Percentiles rank a stretch among this genome's conserved stretches.
phyloP scores from a whole-genome alignment of 2,113 vertebrate species.

The Kryptolebias marmoratus region DNA sequence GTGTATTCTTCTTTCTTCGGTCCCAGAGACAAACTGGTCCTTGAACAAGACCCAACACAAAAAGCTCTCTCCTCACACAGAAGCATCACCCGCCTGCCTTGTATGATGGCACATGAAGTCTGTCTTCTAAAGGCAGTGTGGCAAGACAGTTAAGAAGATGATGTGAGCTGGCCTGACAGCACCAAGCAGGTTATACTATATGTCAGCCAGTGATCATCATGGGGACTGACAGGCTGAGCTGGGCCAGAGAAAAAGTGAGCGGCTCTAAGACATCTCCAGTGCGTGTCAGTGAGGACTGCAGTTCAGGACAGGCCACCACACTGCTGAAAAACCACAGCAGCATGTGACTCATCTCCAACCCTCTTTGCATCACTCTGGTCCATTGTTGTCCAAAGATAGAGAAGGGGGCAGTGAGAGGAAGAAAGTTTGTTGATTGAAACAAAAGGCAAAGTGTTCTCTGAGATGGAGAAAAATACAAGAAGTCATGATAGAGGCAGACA shows the following conservation, averaged over 20 bases:
- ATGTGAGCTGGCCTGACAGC: constrained; percentile 74
- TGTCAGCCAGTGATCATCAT: constrained; percentile 76
- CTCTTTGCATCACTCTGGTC: constrained; percentile 21
- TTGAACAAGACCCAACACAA: constrained; percentile 32
- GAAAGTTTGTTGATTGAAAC: constrained; percentile 49
- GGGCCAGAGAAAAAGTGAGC: constrained; percentile 66
- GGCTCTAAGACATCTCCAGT: constrained; percentile 57
- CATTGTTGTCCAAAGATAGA: constrained; percentile 67
- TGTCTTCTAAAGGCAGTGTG: constrained; percentile 58
- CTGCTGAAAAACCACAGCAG: constrained; percentile 39
- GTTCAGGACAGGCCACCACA: constrained; percentile 57
- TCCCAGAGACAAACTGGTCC: constrained; percentile 33
- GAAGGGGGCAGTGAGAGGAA: constrained; percentile 26
- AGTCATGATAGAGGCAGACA: constrained; percentile 21
- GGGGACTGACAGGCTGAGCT: constrained; percentile 69
- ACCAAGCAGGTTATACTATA: constrained; percentile 74
- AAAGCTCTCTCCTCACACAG: constrained; percentile 17
- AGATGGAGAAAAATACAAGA: constrained; percentile 14
- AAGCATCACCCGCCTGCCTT: constrained; percentile 36
- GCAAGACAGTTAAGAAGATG: constrained; percentile 68
- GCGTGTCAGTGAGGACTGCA: constrained; percentile 52
- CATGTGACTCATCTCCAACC: constrained; percentile 72
- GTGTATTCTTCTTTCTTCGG: constrained; percentile 15
- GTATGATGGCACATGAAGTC: constrained; percentile 46
- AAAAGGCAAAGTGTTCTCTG: constrained; percentile 3